These are phyloP conservation scores for Zeugodacus cucurbitae DNA, from an alignment of 1,140 invertebrate genomes.

Conservation along the genomic window DNA sequence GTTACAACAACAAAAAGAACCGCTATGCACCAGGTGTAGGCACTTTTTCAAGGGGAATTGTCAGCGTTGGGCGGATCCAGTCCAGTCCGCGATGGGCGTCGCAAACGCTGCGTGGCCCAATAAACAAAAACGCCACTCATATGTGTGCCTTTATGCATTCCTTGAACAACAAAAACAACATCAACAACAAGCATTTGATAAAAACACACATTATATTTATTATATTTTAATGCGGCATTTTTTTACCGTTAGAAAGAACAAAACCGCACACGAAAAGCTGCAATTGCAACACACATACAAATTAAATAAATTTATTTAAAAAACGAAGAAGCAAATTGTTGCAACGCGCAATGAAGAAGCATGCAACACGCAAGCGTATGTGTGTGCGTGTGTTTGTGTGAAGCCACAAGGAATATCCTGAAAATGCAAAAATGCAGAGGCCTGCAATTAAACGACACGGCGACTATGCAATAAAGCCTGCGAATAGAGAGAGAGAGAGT, in stretches of 20 bases:
- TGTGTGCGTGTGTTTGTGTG: not conserved
- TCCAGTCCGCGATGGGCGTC: not conserved
- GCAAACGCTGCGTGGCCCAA: not conserved
- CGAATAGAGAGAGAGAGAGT: not conserved
- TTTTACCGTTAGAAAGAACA: not conserved
- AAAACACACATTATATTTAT: conserved; percentile 35
- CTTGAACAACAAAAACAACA: no score
- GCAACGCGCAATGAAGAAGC: no score
- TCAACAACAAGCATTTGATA: conserved; percentile 19
- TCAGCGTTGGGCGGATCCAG: not conserved
- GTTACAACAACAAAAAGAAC: not conserved
- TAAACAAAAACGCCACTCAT: not conserved
- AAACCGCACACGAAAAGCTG: conserved; percentile 6
- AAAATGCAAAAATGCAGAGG: not conserved
- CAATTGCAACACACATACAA: not conserved
- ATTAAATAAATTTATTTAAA: conserved; percentile 22
- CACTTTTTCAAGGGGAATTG: not conserved
- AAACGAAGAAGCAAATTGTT: not conserved
- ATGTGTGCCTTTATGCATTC: not conserved
- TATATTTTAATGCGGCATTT: conserved; percentile 1
- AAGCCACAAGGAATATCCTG: not conserved
- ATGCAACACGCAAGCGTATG: no score
- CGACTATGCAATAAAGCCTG: not conserved
- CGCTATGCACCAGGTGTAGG: not conserved
- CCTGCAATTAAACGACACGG: conserved; percentile 10